Percentiles rank a stretch among this genome's conserved stretches.
Evolutionary conservation across 1,140 invertebrate genomes (phyloP).

Genomic region (Drosophila eugracilis): DNA sequence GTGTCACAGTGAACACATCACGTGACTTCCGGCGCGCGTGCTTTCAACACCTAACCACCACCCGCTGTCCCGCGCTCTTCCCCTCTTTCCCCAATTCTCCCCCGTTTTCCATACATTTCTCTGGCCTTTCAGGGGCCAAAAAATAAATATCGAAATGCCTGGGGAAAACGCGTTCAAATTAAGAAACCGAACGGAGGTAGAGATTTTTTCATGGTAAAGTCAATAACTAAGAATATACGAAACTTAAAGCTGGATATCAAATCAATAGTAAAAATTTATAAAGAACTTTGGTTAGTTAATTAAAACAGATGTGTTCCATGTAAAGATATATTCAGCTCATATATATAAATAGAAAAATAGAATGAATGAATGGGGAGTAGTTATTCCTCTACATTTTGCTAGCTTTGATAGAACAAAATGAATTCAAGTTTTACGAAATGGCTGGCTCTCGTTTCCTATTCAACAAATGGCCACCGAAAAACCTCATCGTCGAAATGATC

Average conservation of each 20-base stretch:
- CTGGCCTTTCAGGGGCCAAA: neutral
- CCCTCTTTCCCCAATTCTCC: neutral
- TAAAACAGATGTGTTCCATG: too few relatives aligned
- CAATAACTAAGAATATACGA: neutral
- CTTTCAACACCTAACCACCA: constrained; percentile 66
- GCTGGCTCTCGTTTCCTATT: too few relatives aligned
- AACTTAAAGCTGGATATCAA: neutral
- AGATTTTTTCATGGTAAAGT: neutral
- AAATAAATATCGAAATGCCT: constrained; percentile 57
- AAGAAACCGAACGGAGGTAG: constrained; percentile 26
- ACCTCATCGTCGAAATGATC: constrained; percentile 27
- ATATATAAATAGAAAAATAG: too few relatives aligned
- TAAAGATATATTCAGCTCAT: too few relatives aligned
- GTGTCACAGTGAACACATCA: constrained; percentile 80
- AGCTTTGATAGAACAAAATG: neutral
- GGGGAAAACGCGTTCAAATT: constrained; percentile 49
- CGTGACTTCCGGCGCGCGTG: constrained; percentile 79
- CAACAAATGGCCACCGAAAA: constrained; percentile 10
- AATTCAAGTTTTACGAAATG: neutral
- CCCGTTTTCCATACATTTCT: constrained; percentile 5
- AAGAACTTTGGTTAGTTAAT: too few relatives aligned
- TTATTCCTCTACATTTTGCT: neutral
- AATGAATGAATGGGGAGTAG: too few relatives aligned
- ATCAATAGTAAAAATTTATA: too few relatives aligned
- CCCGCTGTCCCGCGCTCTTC: too few relatives aligned